Evolutionary conservation across 2,888 invertebrate genomes (phyloP).

Genomic region (Zygogramma bicolorata): DNA sequence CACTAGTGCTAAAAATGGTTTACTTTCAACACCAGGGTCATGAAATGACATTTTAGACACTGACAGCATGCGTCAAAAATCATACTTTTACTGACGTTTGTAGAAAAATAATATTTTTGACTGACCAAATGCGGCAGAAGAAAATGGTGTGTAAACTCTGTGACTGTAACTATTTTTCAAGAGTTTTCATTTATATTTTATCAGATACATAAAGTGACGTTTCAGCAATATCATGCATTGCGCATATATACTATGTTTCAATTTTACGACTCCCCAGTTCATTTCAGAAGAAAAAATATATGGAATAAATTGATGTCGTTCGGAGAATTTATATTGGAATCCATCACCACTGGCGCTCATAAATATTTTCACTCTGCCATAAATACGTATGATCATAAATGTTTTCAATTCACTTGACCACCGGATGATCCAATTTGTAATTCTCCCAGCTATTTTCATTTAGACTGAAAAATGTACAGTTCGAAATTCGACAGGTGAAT

Average conservation of each 20-base stretch:
- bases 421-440: not conserved
- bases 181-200: no score
- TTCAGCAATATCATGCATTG: no score
- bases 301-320: not conserved
- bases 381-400: not conserved
- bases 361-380: not conserved
- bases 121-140: no score
- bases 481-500: not conserved
- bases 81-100: no score
- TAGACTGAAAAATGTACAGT: not conserved
- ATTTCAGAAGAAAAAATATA: not conserved
- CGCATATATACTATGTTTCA: not conserved
- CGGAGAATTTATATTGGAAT: not conserved
- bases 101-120: no score
- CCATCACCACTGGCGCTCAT: not conserved
- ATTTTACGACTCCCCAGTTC: not conserved
- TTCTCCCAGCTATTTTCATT: not conserved
- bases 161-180: no score
- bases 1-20: no score
- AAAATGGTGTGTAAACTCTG: no score
- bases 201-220: no score
- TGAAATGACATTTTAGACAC: no score
- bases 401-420: not conserved
- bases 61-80: no score
- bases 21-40: no score